Evolutionary conservation across 2,113 vertebrate species (phyloP), one percentile per base, ranked within the genome.

Genomic region (Phyllostomus hastatus): DNA sequence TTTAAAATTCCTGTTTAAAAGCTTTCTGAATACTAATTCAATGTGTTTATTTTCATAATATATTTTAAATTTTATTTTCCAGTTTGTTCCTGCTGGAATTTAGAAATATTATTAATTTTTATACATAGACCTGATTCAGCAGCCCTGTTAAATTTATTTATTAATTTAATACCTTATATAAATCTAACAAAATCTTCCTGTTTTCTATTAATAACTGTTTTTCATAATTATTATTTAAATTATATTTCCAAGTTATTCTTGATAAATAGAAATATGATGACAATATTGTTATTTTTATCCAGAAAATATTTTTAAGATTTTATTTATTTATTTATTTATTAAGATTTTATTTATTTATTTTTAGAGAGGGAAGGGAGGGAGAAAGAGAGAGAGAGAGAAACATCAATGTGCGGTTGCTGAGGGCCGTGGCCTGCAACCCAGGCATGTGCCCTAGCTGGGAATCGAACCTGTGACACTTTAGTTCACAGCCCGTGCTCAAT

Each of bases 91-190:
- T 87, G 7, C 2, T 86, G 16, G 0, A 0, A 11, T 78, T 50
- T 35, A 86, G 28, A 97, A 75, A 91, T 79, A 41, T 16, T 79
- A 73, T 78, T 95, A 22, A 90, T 72, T 95, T 41, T 70, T 83
- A 48, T 43, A n/a, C 59, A 43, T 52, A 73, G 28, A 86, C 2
- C 88, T 90, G 28, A 69, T 38, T 38, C 31, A 89, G 11, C 2
- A 16, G 6, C 12, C 7, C 11, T 94, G 5, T 12, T 88, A 81
- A 88, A 52, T 75, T 64, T 87, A 38, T 38, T 82, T 85, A 75
- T 69, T 87, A 91, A 57, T 73, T 2, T 75, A 91, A 57, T 61
- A 76, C 15, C 94, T 80, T 22, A 52, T 57, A n/a, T 43, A 79
- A 10, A 50, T 8, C 35, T 91, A 24, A 10, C 61, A 59, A 73